Evolutionary conservation across 1,140 invertebrate species (phyloP).

Genomic region (Leptestheria dahalacensis): DNA sequence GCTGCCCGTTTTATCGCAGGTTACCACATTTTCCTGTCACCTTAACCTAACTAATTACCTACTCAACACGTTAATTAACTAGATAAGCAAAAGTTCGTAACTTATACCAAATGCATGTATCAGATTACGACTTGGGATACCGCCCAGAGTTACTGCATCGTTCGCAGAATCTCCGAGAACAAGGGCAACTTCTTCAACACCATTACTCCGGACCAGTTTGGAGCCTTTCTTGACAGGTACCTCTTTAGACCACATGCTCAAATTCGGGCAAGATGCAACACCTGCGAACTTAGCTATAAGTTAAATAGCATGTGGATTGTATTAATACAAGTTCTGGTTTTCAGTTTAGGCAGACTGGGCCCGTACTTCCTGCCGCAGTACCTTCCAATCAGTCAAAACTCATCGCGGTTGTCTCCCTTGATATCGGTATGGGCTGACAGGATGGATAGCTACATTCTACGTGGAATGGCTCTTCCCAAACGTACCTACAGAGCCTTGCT

Average conservation of each 20-base stretch:
- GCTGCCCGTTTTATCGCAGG: not conserved
- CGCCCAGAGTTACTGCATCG: not conserved
- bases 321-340: not conserved
- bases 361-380: slow-evolving; percentile 9
- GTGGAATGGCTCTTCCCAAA: not conserved
- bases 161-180: not conserved
- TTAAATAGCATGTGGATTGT: not conserved
- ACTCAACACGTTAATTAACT: not conserved
- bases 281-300: not conserved
- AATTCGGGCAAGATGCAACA: no score
- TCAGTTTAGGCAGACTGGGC: not conserved
- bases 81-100: no score
- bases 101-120: not conserved
- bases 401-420: not conserved
- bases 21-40: not conserved
- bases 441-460: not conserved
- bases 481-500: not conserved
- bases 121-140: slow-evolving; percentile 4
- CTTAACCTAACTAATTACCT: not conserved
- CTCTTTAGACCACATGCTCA: no score
- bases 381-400: not conserved
- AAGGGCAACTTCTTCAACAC: slow-evolving; percentile 2
- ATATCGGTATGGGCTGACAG: not conserved
- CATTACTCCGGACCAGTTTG: not conserved
- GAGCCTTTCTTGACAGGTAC: not conserved